Percentiles rank a stretch among this genome's conserved stretches.
phyloP scores from a whole-genome alignment of 2,888 invertebrate species.

The Microctonus brassicae region DNA sequence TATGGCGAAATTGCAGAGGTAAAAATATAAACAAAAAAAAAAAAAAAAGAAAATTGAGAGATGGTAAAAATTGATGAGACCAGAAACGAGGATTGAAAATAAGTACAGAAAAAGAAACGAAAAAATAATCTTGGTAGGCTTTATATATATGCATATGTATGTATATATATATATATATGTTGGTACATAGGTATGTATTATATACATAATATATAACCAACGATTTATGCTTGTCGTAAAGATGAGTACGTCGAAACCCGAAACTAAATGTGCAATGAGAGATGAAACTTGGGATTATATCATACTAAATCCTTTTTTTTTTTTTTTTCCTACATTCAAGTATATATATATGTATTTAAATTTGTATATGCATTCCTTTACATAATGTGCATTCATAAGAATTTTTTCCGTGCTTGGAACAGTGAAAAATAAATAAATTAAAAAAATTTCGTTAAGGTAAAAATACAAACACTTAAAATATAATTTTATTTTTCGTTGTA shows the following conservation, averaged over 20 bases:
- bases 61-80: conserved; percentile 29
- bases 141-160: neutral
- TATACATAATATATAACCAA: conserved; percentile 23
- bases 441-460: too few relatives aligned
- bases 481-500: too few relatives aligned
- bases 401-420: neutral
- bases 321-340: neutral
- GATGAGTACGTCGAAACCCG: conserved; percentile 50
- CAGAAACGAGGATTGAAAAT: conserved; percentile 4
- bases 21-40: neutral
- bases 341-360: neutral
- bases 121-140: neutral
- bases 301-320: neutral
- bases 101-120: neutral
- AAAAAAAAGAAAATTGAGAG: neutral
- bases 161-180: conserved; percentile 12
- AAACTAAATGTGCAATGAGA: conserved; percentile 38
- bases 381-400: neutral
- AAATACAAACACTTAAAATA: too few relatives aligned
- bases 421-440: neutral
- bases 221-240: conserved; percentile 52
- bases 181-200: neutral
- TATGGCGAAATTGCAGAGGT: neutral
- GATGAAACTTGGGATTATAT: conserved; percentile 10
- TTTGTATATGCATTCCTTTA: neutral